Conservation (phyloP, 2,888 invertebrate genomes). For the Linnaemya vulpina region DNA sequence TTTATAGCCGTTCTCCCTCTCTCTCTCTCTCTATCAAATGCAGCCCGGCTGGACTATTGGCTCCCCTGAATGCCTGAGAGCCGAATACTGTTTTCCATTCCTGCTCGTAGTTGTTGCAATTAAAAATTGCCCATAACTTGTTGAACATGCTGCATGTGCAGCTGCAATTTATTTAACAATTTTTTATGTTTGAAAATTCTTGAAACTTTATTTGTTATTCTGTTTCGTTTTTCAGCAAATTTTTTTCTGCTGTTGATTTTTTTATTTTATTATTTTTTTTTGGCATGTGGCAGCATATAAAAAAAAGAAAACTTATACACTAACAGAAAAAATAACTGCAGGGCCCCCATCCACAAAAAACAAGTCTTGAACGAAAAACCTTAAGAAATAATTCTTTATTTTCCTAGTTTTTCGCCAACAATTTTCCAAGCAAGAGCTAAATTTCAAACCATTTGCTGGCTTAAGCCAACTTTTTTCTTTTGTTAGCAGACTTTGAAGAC, state of each 20-base stretch:
- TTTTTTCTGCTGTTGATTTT: background rate
- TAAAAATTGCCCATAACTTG: constrained; percentile 69
- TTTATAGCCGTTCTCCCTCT: too few relatives aligned
- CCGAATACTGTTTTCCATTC: background rate
- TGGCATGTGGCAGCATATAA: constrained; percentile 69
- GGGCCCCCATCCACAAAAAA: constrained; percentile 18
- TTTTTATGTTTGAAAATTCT: constrained; percentile 35
- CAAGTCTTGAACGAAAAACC: background rate
- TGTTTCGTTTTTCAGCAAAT: background rate
- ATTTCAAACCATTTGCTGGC: constrained; percentile 17
- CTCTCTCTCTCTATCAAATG: too few relatives aligned
- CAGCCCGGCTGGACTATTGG: too few relatives aligned
- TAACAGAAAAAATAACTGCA: constrained; percentile 28
- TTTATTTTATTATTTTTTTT: constrained; percentile 8
- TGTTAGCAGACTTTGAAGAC: constrained; percentile 4
- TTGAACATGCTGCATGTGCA: constrained; percentile 63
- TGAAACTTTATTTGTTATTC: constrained; percentile 43
- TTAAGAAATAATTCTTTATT: constrained; percentile 25
- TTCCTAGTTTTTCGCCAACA: constrained; percentile 27
- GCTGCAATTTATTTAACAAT: constrained; percentile 44
- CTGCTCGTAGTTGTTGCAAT: constrained; percentile 28
- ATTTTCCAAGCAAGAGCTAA: constrained; percentile 39
- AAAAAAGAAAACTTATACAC: background rate
- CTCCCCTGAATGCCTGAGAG: background rate
- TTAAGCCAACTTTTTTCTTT: constrained; percentile 5